Conservation (phyloP, 2,888 invertebrate genomes). For the Oithona nana region DNA sequence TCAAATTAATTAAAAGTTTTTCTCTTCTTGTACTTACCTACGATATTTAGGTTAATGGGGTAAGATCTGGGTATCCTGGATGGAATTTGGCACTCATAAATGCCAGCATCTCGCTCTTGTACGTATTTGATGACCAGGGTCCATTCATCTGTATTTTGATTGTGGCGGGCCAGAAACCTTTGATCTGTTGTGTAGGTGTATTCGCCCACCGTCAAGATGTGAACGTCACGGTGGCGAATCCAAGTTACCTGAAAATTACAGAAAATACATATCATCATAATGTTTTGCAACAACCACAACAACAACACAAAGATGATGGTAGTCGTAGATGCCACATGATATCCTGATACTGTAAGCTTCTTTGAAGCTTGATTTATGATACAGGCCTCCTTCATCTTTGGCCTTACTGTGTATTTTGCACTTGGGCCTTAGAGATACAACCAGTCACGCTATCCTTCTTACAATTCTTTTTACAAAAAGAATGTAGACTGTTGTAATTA, state of each 20-base stretch:
- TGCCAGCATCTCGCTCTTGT: slow-evolving; percentile 23
- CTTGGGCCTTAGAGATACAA: too few relatives aligned
- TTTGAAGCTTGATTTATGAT: too few relatives aligned
- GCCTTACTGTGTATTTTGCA: too few relatives aligned
- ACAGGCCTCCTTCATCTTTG: too few relatives aligned
- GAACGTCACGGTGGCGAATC: slow-evolving; percentile 14
- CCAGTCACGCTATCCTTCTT: too few relatives aligned
- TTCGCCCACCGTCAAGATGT: slow-evolving; percentile 16
- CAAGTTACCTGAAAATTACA: slow-evolving; percentile 13
- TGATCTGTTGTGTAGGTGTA: slow-evolving; percentile 16
- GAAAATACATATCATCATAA: neutral
- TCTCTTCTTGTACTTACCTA: slow-evolving; percentile 21
- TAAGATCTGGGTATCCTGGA: slow-evolving; percentile 21
- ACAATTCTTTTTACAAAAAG: too few relatives aligned
- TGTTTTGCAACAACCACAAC: too few relatives aligned
- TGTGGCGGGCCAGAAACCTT: slow-evolving; percentile 13
- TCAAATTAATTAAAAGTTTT: neutral
- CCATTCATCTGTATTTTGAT: slow-evolving; percentile 16
- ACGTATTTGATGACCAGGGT: slow-evolving; percentile 17
- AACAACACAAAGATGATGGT: too few relatives aligned
- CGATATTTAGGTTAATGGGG: slow-evolving; percentile 21
- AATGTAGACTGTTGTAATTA: too few relatives aligned
- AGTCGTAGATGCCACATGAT: too few relatives aligned
- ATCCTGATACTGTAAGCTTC: too few relatives aligned
- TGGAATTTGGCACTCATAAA: slow-evolving; percentile 22